These are phyloP conservation scores for Gymnoscopelus microlampas DNA, from an alignment of 2,797 vertebrate species.

Conservation along the genomic window DNA sequence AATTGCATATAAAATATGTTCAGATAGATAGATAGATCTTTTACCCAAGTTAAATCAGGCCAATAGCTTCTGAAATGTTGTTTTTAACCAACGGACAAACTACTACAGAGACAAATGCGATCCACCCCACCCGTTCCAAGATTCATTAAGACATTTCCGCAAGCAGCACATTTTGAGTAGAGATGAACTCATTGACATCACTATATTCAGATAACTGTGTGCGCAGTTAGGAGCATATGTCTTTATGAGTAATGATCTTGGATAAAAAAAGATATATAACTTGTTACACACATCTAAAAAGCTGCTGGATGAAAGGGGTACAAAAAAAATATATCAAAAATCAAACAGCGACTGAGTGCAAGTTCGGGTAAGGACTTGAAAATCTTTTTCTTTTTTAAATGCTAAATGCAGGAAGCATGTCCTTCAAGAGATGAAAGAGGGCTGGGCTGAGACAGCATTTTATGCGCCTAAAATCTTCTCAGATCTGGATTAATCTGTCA, in stretches of 20 bases:
- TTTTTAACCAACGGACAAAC: neutral
- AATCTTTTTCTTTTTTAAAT: constrained; percentile 18
- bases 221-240: neutral
- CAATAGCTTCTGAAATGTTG: neutral
- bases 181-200: neutral
- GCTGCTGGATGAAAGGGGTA: constrained; percentile 26
- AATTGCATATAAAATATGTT: too few relatives aligned
- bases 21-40: neutral
- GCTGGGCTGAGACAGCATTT: constrained; percentile 45
- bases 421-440: constrained; percentile 55
- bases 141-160: neutral
- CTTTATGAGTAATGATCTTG: constrained; percentile 11
- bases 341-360: constrained; percentile 39
- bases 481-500: constrained; percentile 73
- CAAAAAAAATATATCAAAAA: constrained; percentile 6
- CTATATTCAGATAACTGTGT: neutral
- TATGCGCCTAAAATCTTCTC: constrained; percentile 52
- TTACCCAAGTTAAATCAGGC: neutral
- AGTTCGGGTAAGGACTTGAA: constrained; percentile 27
- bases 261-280: constrained; percentile 24
- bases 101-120: neutral
- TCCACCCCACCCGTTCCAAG: neutral
- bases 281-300: constrained; percentile 21
- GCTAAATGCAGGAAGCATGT: constrained; percentile 49
- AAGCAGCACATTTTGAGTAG: neutral